Evolutionary conservation across 2,888 invertebrate genomes (phyloP).

Genomic region (Anorthoa munda): DNA sequence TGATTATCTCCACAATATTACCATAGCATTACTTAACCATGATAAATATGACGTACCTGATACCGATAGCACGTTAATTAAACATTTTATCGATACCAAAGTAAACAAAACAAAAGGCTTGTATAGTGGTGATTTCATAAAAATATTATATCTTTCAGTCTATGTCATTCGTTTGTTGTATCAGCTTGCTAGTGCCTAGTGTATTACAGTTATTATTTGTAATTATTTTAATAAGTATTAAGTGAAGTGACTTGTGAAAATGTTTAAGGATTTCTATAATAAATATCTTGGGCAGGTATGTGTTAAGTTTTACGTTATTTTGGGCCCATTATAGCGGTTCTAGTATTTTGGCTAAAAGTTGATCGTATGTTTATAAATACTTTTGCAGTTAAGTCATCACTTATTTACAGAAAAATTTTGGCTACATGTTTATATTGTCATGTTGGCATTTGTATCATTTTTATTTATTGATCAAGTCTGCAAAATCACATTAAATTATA

Average conservation of each 20-base stretch:
- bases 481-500: too few species aligned
- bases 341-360: neutral
- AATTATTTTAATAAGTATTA: conserved; percentile 12
- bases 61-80: conserved; percentile 35
- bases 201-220: conserved; percentile 10
- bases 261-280: conserved; percentile 58
- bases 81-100: conserved; percentile 36
- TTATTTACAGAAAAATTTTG: neutral
- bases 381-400: conserved; percentile 1
- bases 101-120: conserved; percentile 48
- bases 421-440: neutral
- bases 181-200: conserved; percentile 32
- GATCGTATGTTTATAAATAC: neutral
- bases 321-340: too few species aligned
- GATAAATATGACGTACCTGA: conserved; percentile 36
- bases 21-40: neutral
- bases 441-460: neutral
- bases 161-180: conserved; percentile 28
- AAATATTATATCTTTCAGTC: conserved; percentile 52
- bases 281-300: conserved; percentile 56
- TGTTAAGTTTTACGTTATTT: neutral
- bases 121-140: conserved; percentile 45
- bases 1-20: neutral
- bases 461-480: too few species aligned
- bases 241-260: conserved; percentile 46